Percentiles rank a stretch among this genome's conserved stretches.
Evolutionary conservation across 2,113 vertebrate genomes (phyloP).

Genomic region (Hippoglossus stenolepis): DNA sequence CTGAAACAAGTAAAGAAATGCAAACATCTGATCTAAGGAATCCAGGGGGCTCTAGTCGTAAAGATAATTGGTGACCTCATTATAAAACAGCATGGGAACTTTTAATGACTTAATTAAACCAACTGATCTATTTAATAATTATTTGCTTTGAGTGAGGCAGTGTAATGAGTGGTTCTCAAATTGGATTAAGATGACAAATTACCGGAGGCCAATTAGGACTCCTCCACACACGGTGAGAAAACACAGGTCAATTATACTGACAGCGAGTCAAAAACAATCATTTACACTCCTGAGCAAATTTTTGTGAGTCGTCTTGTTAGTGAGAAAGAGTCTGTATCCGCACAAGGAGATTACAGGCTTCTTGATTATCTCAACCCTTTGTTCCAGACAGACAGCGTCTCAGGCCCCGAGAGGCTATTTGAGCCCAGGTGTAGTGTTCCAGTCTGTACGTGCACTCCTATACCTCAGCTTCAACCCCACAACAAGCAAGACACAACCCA

Average conservation of each 20-base stretch:
- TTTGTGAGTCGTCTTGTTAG: background rate
- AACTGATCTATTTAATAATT: constrained; percentile 48
- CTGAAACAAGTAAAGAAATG: background rate
- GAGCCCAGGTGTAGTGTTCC: constrained; percentile 45
- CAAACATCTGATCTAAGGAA: background rate
- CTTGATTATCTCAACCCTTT: constrained; percentile 24
- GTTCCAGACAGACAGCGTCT: constrained; percentile 11
- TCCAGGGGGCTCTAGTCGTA: background rate
- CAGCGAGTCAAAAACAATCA: constrained; percentile 20
- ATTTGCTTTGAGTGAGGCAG: constrained; percentile 10
- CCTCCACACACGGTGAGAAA: constrained; percentile 30
- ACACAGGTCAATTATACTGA: background rate
- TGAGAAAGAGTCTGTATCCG: background rate
- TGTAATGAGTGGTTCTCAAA: constrained; percentile 28
- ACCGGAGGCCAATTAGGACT: constrained; percentile 52
- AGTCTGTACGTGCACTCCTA: background rate
- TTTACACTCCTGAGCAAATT: constrained; percentile 4
- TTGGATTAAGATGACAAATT: constrained; percentile 58
- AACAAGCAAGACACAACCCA: background rate
- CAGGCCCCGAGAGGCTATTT: constrained; percentile 2
- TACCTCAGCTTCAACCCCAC: constrained; percentile 7
- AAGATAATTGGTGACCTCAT: constrained; percentile 34
- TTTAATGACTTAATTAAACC: constrained; percentile 50
- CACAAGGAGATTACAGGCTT: constrained; percentile 23
- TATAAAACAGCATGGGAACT: constrained; percentile 36